Evolutionary conservation across 2,113 vertebrate species (phyloP).

Genomic region (Genyomyrus donnyi): DNA sequence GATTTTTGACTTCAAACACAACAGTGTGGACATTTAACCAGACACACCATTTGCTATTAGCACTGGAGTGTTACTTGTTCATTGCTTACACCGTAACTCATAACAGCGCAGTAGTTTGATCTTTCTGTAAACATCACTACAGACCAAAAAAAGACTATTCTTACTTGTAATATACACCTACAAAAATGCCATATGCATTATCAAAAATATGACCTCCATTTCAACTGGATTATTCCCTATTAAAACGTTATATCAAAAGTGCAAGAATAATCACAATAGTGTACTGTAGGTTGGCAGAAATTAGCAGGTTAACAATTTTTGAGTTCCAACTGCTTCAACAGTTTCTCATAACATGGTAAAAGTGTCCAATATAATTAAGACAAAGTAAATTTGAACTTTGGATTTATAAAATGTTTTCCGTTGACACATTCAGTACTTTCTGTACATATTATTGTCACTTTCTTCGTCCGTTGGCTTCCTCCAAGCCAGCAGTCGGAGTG

Average conservation of each 20-base stretch:
- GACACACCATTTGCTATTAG: background rate
- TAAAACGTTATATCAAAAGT: constrained; percentile 1
- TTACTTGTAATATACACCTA: constrained; percentile 18
- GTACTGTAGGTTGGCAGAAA: background rate
- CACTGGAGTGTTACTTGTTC: background rate
- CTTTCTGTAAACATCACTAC: constrained; percentile 12
- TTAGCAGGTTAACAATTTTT: background rate
- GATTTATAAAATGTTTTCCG: background rate
- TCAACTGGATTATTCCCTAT: background rate
- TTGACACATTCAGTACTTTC: background rate
- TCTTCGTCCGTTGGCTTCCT: background rate
- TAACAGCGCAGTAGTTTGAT: constrained; percentile 15
- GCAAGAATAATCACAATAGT: background rate
- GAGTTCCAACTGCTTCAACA: background rate
- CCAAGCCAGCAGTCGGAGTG: background rate
- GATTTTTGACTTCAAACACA: background rate
- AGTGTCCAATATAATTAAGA: background rate
- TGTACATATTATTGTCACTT: background rate
- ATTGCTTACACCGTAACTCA: background rate
- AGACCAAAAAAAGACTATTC: background rate
- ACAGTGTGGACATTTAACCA: background rate
- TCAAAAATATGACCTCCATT: constrained; percentile 5
- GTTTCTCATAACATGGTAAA: background rate
- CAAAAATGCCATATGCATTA: constrained; percentile 7
- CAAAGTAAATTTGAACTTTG: background rate